Evolutionary conservation across 2,797 vertebrate species (phyloP), one percentile per base, ranked within the genome.

Genomic region (Micromesistius poutassou): DNA sequence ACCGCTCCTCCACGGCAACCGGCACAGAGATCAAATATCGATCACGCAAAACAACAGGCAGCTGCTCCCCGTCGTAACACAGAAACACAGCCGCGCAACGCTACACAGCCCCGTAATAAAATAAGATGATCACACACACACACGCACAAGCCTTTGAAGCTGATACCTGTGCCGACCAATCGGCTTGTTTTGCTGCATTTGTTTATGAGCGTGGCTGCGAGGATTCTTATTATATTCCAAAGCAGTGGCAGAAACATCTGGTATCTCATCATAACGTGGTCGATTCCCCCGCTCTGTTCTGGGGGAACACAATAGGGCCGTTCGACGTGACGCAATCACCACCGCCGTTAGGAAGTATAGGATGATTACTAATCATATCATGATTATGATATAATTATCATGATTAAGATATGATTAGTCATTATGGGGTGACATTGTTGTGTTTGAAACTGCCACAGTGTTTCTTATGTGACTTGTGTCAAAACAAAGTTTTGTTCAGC

Each of bases 1-100:
- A 86, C 86, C 83, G 87, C 85, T 85, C 76, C 79, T 72, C 74
- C 77, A 46, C 12, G n/a, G 79, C 79, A 85, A 80, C 82, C 84
- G 86, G 89, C 87, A 86, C 87, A 91, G 88, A 85, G 78, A 91
- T 90, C 86, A 86, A 90, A 91, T 91, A 93, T 90, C 82, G 87
- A 92, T 91, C 88, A 79, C 22, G 72, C 76, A 84, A 84, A 91
- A 86, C 83, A 89, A 85, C 91, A 89, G 88, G 82, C 81, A 86
- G 82, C 83, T 85, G 82, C 79, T 85, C 79, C n/a, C 74, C 55
- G 42, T 40, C 68, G 79, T 88, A 87, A 87, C 83, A 83, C 68
- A 80, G 42, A 4, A 46, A 19, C 13, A 46, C 4, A 19, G 13
- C 16, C 5, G 46, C 4, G 6, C 33, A 35, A 2, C 16, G 19